Evolutionary conservation across 2,888 invertebrate species (phyloP), one percentile per base, ranked within the genome.

Genomic region (Charanyca ferruginea): DNA sequence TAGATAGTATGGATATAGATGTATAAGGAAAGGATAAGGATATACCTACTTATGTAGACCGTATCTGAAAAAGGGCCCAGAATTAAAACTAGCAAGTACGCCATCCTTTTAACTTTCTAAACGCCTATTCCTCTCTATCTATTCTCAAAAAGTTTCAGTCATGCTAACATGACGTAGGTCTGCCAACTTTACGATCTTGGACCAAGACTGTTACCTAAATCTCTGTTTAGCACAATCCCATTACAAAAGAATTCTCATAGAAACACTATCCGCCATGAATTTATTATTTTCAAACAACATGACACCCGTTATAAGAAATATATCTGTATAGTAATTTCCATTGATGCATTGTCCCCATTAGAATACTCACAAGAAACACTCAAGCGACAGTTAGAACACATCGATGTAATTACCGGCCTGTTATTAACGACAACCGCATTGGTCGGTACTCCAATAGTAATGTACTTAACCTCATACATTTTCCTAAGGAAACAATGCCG

Each of bases 371-470:
- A 76, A 75, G 77, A 75, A 80, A 62, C 28, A 53, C 61, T 67
- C 60, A 79, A 57, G 42, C 13, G 58, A 75, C 74, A 75, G 74
- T 75, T 75, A 79, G 47, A 66, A 79, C 23, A 68, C 48, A 57
- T 76, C 80, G 62, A 69, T 58, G 70, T 69, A 80, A 75, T 75
- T 75, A 76, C 71, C 38, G 68, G 78, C 13, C 75, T 79, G 79
- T 74, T 79, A 76, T 69, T 64, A 77, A 47, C 23, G 73, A 71
- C 57, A 68, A 57, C 47, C 51, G 32, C 54, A 54, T 71, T 65
- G 28, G 16, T 23, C 18, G 47, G 47, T 47, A 47, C 48, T 41
- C 53, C n/a, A 57, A 22, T 57, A 16, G 48, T 61, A 52, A 48
- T 3, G 32, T 53, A 38, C 45, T 48, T 22, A 11, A 32, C 23